Evolutionary conservation across 2,113 vertebrate genomes (phyloP).

Genomic region (Chauna torquata): DNA sequence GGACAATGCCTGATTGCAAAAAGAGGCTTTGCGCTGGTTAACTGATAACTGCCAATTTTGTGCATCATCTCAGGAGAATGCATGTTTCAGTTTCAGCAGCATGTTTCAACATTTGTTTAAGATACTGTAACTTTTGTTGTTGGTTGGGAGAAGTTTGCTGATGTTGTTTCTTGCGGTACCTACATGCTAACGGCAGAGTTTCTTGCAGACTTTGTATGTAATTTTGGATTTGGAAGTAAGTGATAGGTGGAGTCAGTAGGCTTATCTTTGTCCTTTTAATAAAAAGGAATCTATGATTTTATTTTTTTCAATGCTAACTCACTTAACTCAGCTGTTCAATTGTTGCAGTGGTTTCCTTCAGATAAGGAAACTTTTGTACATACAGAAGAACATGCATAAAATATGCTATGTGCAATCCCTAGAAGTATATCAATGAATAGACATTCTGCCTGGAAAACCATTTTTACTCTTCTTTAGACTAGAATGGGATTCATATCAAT

Average conservation of each 20-base stretch:
- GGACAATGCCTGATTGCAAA: neutral
- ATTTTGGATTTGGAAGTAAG: neutral
- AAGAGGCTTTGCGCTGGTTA: neutral
- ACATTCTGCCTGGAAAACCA: neutral
- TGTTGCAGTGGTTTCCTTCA: neutral
- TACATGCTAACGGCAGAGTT: neutral
- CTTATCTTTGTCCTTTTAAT: neutral
- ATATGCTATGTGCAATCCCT: neutral
- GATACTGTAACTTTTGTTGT: neutral
- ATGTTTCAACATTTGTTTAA: neutral
- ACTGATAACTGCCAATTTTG: neutral
- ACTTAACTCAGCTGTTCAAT: neutral
- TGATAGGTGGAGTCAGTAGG: neutral
- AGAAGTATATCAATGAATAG: neutral
- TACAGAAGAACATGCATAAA: neutral
- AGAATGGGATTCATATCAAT: neutral
- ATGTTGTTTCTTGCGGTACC: neutral
- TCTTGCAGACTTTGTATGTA: neutral
- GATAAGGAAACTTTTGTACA: neutral
- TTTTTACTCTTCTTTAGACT: neutral
- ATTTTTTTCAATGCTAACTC: neutral
- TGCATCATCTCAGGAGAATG: neutral
- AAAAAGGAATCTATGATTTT: neutral
- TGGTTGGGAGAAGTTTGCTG: neutral
- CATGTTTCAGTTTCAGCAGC: neutral